Conservation (phyloP, 2,888 invertebrate species). For the Aspidiotus destructor region DNA sequence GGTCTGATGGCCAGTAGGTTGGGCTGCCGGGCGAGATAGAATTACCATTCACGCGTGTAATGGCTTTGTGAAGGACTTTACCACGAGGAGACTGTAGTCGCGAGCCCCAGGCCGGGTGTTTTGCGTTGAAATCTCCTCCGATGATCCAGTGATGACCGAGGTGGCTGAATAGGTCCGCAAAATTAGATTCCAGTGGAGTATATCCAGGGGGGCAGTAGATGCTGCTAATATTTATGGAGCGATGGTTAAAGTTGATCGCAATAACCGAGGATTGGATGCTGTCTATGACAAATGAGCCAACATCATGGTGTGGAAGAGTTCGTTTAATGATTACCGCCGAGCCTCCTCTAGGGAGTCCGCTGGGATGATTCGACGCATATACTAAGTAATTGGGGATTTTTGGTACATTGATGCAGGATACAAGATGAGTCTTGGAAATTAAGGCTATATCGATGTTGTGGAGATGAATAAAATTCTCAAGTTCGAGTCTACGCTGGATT, state of each 20-base stretch:
- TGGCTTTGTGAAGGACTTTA: constrained; percentile 14
- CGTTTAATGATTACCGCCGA: neutral
- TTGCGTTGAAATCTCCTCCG: constrained; percentile 18
- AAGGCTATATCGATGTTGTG: constrained; percentile 21
- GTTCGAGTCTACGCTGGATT: constrained; percentile 10
- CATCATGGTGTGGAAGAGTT: neutral
- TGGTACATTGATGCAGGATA: neutral
- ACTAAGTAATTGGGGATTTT: constrained; percentile 6
- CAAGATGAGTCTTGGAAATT: constrained; percentile 10
- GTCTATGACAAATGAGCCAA: constrained; percentile 9
- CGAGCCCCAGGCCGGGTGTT: constrained; percentile 20
- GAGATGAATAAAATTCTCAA: constrained; percentile 7
- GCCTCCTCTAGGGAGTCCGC: neutral
- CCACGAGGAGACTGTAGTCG: constrained; percentile 8
- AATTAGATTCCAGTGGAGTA: constrained; percentile 10
- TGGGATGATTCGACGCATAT: neutral
- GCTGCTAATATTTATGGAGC: constrained; percentile 10
- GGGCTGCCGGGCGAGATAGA: constrained; percentile 14
- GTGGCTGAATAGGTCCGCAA: constrained; percentile 11
- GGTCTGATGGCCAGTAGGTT: neutral
- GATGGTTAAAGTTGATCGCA: neutral
- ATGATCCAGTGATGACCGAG: constrained; percentile 11
- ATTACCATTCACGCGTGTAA: constrained; percentile 3
- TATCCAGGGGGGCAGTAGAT: constrained; percentile 17
- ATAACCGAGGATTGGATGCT: constrained; percentile 18